Evolutionary conservation across 2,113 vertebrate species (phyloP).

Genomic region (Coregonus clupeaformis): DNA sequence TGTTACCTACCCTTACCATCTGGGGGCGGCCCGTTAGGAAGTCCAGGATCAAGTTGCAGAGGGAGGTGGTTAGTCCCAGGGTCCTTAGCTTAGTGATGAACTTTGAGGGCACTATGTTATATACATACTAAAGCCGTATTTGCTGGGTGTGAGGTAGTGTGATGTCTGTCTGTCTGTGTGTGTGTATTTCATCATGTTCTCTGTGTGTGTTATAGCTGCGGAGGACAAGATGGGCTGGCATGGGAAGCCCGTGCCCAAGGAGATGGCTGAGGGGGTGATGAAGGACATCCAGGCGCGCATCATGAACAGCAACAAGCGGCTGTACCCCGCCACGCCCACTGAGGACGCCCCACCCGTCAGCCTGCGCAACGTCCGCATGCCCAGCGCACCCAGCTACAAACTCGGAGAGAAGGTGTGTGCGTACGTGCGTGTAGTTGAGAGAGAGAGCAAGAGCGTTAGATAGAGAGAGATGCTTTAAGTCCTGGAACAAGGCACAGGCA

Average conservation of each 20-base stretch:
- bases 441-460: background rate
- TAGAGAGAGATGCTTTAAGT: background rate
- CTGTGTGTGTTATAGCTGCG: slow-evolving; percentile 67
- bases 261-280: slow-evolving; percentile 85
- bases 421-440: background rate
- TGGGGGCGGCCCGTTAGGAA: too few relatives aligned
- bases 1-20: too few relatives aligned
- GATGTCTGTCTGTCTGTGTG: slow-evolving; percentile 14
- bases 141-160: background rate
- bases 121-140: background rate
- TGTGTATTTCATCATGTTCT: slow-evolving; percentile 2
- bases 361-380: slow-evolving; percentile 87
- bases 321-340: slow-evolving; percentile 79
- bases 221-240: slow-evolving; percentile 97
- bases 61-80: too few relatives aligned
- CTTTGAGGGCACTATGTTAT: too few relatives aligned
- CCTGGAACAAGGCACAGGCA: background rate
- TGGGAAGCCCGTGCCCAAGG: slow-evolving; percentile 89
- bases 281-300: slow-evolving; percentile 84
- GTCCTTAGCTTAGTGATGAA: too few relatives aligned
- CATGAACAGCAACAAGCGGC: slow-evolving; percentile 84
- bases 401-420: slow-evolving; percentile 83
- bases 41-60: too few relatives aligned
- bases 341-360: slow-evolving; percentile 83
- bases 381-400: slow-evolving; percentile 87